phyloP scores from a whole-genome alignment of 1,140 invertebrate genomes.

The Brachystomella parvula region DNA sequence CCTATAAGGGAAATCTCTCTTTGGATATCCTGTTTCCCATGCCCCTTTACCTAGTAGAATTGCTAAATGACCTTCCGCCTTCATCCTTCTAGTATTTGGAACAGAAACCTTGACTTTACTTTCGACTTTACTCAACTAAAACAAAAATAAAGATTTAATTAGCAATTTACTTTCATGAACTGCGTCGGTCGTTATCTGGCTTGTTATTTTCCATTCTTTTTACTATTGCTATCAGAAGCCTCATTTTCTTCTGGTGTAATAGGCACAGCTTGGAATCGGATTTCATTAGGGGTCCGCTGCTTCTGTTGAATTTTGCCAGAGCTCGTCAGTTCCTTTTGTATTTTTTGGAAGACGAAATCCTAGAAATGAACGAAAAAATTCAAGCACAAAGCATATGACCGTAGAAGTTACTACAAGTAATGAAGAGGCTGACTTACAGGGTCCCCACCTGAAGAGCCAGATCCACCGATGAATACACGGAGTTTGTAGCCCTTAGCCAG shows the following conservation, averaged over 20 bases:
- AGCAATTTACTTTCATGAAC: neutral
- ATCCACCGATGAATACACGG: conserved; percentile 21
- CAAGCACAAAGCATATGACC: neutral
- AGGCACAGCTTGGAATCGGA: conserved; percentile 28
- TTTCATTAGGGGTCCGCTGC: conserved; percentile 23
- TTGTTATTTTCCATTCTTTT: neutral
- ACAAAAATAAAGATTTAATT: neutral
- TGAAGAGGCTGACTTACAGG: conserved; percentile 15
- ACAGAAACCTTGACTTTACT: neutral
- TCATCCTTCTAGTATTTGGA: neutral
- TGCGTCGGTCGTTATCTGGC: neutral
- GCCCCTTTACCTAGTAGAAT: neutral
- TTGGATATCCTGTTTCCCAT: neutral
- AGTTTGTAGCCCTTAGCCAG: conserved; percentile 27
- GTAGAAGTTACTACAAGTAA: neutral
- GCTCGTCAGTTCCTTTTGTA: conserved; percentile 1
- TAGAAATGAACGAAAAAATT: neutral
- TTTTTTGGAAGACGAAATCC: neutral
- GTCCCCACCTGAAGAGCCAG: neutral
- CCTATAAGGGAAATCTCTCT: no score
- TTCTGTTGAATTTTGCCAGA: conserved; percentile 25
- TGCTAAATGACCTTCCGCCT: no score
- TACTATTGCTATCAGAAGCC: neutral
- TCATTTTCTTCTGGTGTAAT: conserved; percentile 10
- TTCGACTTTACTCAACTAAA: neutral